A percentile compares a stretch with the other conserved stretches of the same genome.
Conservation (phyloP, 1,140 invertebrate genomes). For the Odontomachus brunneus region DNA sequence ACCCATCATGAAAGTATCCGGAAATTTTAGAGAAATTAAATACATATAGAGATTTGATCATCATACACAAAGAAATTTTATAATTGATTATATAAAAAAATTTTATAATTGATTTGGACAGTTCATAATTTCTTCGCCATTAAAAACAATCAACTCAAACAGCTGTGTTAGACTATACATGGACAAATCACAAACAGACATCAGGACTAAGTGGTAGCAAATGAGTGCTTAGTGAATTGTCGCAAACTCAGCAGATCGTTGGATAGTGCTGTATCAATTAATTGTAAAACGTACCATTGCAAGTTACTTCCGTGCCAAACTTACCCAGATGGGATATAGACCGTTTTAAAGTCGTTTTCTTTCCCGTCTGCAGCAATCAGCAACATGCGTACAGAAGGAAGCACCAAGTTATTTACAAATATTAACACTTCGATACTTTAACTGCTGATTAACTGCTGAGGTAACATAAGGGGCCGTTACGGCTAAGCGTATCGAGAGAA, state of each 20-base stretch:
- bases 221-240: slow-evolving; percentile 29
- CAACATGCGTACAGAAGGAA: slow-evolving; percentile 63
- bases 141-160: slow-evolving; percentile 12
- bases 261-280: neutral
- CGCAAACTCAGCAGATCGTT: slow-evolving; percentile 35
- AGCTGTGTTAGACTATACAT: slow-evolving; percentile 28
- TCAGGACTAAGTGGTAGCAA: neutral
- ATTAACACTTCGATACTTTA: slow-evolving; percentile 42
- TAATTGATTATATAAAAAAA: slow-evolving; percentile 3
- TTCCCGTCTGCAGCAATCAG: slow-evolving; percentile 77
- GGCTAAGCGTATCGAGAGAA: neutral
- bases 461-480: neutral
- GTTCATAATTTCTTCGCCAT: slow-evolving; percentile 25
- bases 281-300: slow-evolving; percentile 75
- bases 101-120: neutral
- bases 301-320: slow-evolving; percentile 71
- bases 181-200: slow-evolving; percentile 41
- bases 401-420: slow-evolving; percentile 70
- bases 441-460: slow-evolving; percentile 36
- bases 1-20: no score
- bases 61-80: no score
- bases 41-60: neutral
- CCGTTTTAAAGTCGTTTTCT: slow-evolving; percentile 70
- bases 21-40: no score
- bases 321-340: slow-evolving; percentile 72